phyloP scores from a whole-genome alignment of 2,888 invertebrate species.

The Chalcosyrphus nemorum region DNA sequence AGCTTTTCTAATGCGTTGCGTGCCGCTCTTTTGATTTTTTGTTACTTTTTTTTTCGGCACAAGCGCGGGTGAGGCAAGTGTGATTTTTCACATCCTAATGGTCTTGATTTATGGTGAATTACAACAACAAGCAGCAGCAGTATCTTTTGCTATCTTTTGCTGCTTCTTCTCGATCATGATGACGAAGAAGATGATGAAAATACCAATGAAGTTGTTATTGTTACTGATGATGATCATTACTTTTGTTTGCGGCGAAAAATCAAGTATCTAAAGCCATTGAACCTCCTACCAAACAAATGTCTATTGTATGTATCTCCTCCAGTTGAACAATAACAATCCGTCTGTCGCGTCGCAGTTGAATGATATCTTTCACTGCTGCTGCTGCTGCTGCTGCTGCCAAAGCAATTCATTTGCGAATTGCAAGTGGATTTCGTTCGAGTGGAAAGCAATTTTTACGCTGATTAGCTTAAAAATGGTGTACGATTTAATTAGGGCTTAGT shows the following conservation, averaged over 20 bases:
- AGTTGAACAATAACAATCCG: constrained; percentile 21
- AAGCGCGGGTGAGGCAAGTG: constrained; percentile 28
- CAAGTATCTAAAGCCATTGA: constrained; percentile 63
- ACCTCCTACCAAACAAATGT: constrained; percentile 28
- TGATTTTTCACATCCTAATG: constrained; percentile 60
- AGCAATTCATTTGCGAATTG: constrained; percentile 53
- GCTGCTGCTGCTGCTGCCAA: not conserved
- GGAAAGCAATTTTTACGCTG: constrained; percentile 68
- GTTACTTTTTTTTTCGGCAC: constrained; percentile 28
- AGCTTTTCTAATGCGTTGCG: constrained; percentile 37
- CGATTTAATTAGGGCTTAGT: constrained; percentile 61
- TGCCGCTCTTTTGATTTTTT: constrained; percentile 59
- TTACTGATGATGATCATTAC: constrained; percentile 16
- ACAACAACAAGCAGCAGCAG: constrained; percentile 5
- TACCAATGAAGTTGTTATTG: not conserved
- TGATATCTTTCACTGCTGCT: constrained; percentile 34
- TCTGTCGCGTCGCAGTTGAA: constrained; percentile 53
- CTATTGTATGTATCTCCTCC: constrained; percentile 22
- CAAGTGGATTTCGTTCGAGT: constrained; percentile 44
- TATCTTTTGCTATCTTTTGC: not conserved
- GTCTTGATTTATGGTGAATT: constrained; percentile 57
- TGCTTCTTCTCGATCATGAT: not conserved
- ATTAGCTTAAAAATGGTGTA: constrained; percentile 45
- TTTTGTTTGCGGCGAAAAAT: constrained; percentile 18
- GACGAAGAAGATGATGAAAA: not conserved